phyloP scores from a whole-genome alignment of 2,888 invertebrate genomes.

The Trichacis sp. region DNA sequence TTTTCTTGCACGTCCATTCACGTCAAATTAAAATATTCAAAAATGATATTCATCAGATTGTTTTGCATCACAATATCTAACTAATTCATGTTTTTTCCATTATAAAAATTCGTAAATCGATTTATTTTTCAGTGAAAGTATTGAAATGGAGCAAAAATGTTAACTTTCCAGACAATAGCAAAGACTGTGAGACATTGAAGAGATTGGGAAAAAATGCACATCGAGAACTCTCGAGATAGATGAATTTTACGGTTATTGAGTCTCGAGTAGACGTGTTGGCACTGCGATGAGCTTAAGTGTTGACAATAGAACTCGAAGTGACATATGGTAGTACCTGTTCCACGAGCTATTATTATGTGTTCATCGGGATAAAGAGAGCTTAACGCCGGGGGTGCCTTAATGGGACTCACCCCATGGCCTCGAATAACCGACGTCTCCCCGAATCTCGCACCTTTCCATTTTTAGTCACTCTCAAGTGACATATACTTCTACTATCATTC shows the following conservation, averaged over 20 bases:
- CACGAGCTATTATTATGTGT: conserved; percentile 63
- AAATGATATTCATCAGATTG: too few relatives aligned
- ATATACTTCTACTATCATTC: conserved; percentile 14
- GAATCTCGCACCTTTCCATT: conserved; percentile 43
- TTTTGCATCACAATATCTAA: too few relatives aligned
- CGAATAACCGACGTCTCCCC: conserved; percentile 40
- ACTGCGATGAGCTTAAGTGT: conserved; percentile 46
- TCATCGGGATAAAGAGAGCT: conserved; percentile 61
- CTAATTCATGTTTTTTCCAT: too few relatives aligned
- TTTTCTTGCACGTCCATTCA: too few relatives aligned
- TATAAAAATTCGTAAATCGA: too few relatives aligned
- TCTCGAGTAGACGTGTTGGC: conserved; percentile 52
- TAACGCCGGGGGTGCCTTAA: conserved; percentile 54
- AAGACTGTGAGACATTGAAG: too few relatives aligned
- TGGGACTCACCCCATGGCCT: conserved; percentile 44
- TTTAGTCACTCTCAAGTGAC: conserved; percentile 15
- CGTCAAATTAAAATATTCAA: too few relatives aligned
- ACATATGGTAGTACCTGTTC: conserved; percentile 67
- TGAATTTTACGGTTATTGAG: conserved; percentile 65
- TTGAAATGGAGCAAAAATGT: neutral
- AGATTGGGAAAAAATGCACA: conserved; percentile 53
- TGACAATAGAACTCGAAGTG: conserved; percentile 53
- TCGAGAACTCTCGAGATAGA: conserved; percentile 58
- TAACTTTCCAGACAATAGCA: too few relatives aligned
- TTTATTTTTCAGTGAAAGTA: too few relatives aligned